These are phyloP conservation scores for Drosophila mulleri DNA, from an alignment of 2,888 invertebrate genomes.

Conservation along the genomic window DNA sequence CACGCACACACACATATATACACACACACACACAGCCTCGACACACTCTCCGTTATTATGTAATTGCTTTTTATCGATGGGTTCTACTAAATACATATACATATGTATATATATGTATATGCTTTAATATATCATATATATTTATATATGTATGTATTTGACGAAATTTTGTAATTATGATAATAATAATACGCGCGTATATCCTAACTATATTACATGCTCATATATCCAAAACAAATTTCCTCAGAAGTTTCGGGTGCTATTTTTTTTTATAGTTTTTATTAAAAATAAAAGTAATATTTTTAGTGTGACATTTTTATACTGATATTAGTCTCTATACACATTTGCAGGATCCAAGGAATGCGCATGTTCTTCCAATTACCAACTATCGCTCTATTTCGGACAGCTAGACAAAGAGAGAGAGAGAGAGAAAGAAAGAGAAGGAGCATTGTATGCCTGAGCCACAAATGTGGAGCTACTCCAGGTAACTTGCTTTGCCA, in stretches of 20 bases:
- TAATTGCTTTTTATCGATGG: slow-evolving; percentile 12
- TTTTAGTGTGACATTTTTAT: neutral
- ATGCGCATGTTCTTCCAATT: neutral
- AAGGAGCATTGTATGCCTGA: slow-evolving; percentile 6
- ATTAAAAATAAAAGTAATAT: neutral
- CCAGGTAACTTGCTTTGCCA: slow-evolving; percentile 73
- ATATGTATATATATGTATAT: too few relatives aligned
- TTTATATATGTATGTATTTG: neutral
- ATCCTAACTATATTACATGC: slow-evolving; percentile 6
- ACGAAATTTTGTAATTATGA: neutral
- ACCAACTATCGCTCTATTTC: neutral
- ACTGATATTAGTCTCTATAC: slow-evolving; percentile 37
- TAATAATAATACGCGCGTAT: neutral
- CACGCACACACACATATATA: neutral
- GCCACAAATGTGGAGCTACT: slow-evolving; percentile 39
- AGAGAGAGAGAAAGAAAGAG: neutral
- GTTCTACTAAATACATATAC: neutral
- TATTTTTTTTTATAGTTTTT: neutral
- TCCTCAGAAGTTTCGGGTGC: neutral
- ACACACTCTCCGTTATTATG: neutral
- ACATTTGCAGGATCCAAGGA: slow-evolving; percentile 38
- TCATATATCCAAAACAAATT: neutral
- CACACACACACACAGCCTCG: neutral
- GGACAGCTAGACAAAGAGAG: neutral
- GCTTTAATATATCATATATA: too few relatives aligned